These are phyloP conservation scores for Eustalomyia histrio DNA, from an alignment of 2,888 invertebrate genomes.

Conservation along the genomic window DNA sequence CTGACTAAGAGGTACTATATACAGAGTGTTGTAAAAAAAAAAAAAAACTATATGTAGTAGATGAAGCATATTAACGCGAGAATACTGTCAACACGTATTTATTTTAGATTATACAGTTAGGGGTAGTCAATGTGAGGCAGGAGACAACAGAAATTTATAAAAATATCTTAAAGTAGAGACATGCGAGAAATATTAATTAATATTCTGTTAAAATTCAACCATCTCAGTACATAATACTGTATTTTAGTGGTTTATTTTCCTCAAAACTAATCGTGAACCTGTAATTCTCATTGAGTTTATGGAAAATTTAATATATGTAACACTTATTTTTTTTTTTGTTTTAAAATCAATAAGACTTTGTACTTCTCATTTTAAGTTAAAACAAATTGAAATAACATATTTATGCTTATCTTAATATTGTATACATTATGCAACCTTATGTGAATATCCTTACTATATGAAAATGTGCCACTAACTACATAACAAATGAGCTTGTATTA, in stretches of 20 bases:
- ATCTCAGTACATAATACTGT: too few species aligned
- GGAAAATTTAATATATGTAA: background rate
- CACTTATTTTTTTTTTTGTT: too few species aligned
- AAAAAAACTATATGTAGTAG: conserved; percentile 29
- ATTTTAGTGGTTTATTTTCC: background rate
- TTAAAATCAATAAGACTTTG: too few species aligned
- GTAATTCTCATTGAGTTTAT: background rate
- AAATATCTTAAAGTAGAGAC: too few species aligned
- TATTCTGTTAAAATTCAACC: too few species aligned
- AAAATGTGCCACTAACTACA: background rate
- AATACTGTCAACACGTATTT: conserved; percentile 55
- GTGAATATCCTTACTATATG: conserved; percentile 20
- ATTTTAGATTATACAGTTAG: background rate
- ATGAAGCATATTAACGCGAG: conserved; percentile 37
- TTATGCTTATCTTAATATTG: background rate
- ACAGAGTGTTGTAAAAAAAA: conserved; percentile 1
- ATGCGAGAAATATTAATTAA: too few species aligned
- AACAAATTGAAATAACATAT: too few species aligned
- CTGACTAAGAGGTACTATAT: background rate
- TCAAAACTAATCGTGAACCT: background rate
- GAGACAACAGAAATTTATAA: too few species aligned
- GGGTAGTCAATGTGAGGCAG: background rate
- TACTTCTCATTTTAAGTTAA: too few species aligned
- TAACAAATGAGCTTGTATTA: background rate
- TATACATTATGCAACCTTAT: background rate